These are phyloP conservation scores for Aethes cnicana DNA, from an alignment of 2,888 invertebrate genomes.

Conservation along the genomic window DNA sequence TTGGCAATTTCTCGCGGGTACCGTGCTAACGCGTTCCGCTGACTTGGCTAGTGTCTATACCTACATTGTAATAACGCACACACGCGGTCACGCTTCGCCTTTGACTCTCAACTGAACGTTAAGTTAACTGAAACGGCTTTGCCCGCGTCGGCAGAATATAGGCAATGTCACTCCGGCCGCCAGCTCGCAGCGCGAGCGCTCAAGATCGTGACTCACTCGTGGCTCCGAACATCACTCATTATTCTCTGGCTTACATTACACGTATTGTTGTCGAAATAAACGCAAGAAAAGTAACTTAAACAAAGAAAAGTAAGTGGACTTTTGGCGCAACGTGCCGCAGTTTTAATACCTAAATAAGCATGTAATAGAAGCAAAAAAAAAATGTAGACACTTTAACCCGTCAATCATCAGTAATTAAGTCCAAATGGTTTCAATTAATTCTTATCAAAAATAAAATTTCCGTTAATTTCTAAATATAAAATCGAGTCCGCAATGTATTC, in stretches of 20 bases:
- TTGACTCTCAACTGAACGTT: background rate
- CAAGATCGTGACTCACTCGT: background rate
- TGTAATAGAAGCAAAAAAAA: too few relatives aligned
- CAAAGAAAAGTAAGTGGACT: too few relatives aligned
- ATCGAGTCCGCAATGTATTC: too few relatives aligned
- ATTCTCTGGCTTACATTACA: constrained; percentile 1
- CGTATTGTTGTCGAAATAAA: constrained; percentile 20
- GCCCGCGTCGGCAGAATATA: too few relatives aligned
- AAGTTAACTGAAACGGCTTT: too few relatives aligned
- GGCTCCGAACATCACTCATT: background rate
- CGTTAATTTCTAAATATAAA: too few relatives aligned
- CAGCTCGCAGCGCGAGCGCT: background rate
- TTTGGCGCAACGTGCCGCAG: too few relatives aligned
- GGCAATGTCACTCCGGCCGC: background rate
- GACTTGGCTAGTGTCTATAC: background rate
- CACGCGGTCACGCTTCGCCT: background rate
- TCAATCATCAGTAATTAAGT: too few relatives aligned
- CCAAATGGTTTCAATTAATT: too few relatives aligned
- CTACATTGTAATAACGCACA: background rate
- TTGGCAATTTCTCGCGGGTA: constrained; percentile 11
- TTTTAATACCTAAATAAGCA: too few relatives aligned
- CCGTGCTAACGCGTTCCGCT: constrained; percentile 11
- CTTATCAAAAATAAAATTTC: too few relatives aligned
- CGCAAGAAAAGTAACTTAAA: constrained; percentile 12
- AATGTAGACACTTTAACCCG: too few relatives aligned